Base-by-base conservation (phyloP, 2,888 invertebrate genomes). In the Aplocera efformata region DNA sequence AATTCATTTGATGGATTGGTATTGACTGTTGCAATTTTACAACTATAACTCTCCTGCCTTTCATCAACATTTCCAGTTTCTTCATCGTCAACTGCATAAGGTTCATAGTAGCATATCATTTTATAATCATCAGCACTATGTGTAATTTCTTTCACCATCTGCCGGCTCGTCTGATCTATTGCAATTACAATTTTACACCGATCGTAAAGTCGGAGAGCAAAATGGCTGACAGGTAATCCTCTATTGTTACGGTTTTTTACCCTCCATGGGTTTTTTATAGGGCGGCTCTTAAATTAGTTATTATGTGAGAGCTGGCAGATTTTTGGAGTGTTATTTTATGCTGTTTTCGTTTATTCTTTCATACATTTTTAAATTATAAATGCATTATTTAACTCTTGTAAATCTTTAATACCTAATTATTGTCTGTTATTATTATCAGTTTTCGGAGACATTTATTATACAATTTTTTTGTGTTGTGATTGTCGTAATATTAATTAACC, bases 151-250 rank as follows among this genome's bases (percentile, higher is more conserved):
- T 62, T 50, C 50, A 41, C 60, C 60, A 67, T 65, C 60, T 56
- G 73, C 63, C 80, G 81, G 80, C 50, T 32, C 68, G 70, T 80
- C 82, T 83, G 83, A 84, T 81, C 77, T 72, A 67, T 65, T 72
- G 75, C 83, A 84, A 84, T 84, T 83, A 83, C 78, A 69, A 72
- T 77, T 84, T 82, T 77, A 82, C 74, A 69, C 74, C 74, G 66
- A 70, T 75, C 76, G 74, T 83, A 81, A 85, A 83, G 69, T 75
- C 59, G 67, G 72, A 63, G 61, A 72, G 40, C 74, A 72, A 72
- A 67, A 71, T 69, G 71, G 71, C 66, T 60, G 71, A 60, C 80
- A 84, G 83, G 84, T 84, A 82, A 67, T 58, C 59, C 63, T 28
- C 77, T 61, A 79, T 82, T 82, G 80, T 82, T 67, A 66, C 63